These are phyloP conservation scores for Elgaria multicarinata DNA, from an alignment of 2,113 vertebrate species.

Conservation along the genomic window DNA sequence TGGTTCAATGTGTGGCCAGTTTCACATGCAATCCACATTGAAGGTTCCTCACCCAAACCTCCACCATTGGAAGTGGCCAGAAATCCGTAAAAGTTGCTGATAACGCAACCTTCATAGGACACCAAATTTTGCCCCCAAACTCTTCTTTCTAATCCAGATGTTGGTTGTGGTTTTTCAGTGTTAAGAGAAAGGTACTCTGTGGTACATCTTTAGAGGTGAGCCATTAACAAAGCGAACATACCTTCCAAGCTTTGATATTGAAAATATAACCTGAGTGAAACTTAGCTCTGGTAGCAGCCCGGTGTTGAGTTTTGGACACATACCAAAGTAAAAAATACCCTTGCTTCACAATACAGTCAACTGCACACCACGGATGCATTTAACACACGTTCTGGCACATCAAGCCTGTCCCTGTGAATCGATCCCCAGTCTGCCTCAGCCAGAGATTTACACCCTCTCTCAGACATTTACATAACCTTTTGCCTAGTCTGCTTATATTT, in stretches of 20 bases:
- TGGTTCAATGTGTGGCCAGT: background rate
- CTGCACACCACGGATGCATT: background rate
- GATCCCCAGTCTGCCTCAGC: constrained; percentile 19
- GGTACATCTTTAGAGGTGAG: background rate
- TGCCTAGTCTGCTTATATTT: constrained; percentile 26
- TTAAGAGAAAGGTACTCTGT: background rate
- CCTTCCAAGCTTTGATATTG: background rate
- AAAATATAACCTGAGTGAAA: background rate
- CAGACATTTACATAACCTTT: constrained; percentile 35
- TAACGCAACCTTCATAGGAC: background rate
- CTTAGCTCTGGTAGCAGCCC: background rate
- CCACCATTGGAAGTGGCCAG: background rate
- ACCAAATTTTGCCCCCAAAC: background rate
- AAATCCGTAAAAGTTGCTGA: background rate
- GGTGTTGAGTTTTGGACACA: background rate
- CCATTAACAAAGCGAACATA: background rate
- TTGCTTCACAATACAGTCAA: background rate
- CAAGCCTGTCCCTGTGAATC: background rate
- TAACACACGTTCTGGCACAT: constrained; percentile 5
- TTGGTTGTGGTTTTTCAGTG: background rate
- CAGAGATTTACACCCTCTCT: constrained; percentile 26
- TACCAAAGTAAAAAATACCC: background rate
- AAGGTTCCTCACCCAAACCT: background rate
- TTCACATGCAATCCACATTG: background rate
- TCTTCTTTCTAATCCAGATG: background rate